Conservation (phyloP, 23 tunicate genomes). For the Aplidium turbinatum region DNA sequence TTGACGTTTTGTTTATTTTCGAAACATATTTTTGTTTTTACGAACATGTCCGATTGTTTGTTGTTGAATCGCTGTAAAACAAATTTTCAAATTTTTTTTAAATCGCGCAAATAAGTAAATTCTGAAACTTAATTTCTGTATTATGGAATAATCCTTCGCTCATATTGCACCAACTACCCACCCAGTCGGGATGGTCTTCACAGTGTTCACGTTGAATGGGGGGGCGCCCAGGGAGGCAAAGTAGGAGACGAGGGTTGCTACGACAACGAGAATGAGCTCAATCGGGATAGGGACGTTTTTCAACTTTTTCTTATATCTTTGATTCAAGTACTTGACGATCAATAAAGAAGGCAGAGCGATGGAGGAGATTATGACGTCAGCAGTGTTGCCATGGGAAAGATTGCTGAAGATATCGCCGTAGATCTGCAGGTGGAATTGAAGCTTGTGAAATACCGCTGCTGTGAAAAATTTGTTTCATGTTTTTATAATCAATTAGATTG, state of each 20-base stretch:
- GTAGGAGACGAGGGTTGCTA: slow-evolving; percentile 68
- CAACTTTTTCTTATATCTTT: slow-evolving; percentile 71
- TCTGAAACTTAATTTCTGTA: too few species aligned
- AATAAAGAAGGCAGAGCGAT: slow-evolving; percentile 69
- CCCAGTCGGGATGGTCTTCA: slow-evolving; percentile 94
- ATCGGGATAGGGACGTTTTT: slow-evolving; percentile 86
- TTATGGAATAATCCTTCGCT: too few species aligned
- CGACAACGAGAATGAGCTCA: slow-evolving; percentile 74
- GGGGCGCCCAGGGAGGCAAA: slow-evolving; percentile 64
- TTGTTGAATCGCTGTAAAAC: too few species aligned
- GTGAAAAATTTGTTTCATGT: too few species aligned
- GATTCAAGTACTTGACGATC: slow-evolving; percentile 66
- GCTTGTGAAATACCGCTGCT: too few species aligned
- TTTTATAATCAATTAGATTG: too few species aligned
- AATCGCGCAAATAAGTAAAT: too few species aligned
- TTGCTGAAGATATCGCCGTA: slow-evolving; percentile 61
- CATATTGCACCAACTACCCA: too few species aligned
- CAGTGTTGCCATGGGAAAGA: slow-evolving; percentile 48
- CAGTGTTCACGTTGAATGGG: slow-evolving; percentile 81
- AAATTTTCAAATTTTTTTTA: too few species aligned
- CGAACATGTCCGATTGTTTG: too few species aligned
- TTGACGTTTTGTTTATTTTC: too few species aligned
- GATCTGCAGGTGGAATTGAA: slow-evolving; percentile 28
- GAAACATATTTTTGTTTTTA: too few species aligned
- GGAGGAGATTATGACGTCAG: slow-evolving; percentile 66